These are phyloP conservation scores for Lissocephala sabroskyi DNA, from an alignment of 2,888 invertebrate species.

Conservation along the genomic window DNA sequence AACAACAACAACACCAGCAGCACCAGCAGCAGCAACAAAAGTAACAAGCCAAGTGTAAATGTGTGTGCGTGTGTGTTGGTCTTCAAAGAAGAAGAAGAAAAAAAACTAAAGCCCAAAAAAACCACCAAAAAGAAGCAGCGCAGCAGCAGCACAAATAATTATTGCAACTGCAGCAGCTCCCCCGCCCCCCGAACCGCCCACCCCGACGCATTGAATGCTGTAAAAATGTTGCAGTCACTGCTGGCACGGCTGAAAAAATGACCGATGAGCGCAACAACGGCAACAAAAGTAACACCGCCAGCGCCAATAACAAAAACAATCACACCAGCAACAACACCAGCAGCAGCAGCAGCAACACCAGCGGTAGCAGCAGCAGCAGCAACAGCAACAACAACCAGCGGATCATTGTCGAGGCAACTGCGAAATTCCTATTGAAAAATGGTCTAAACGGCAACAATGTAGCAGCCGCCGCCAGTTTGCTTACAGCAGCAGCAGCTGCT, in stretches of 20 bases:
- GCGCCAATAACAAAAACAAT: constrained; percentile 26
- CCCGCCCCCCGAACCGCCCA: no score
- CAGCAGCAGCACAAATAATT: constrained; percentile 18
- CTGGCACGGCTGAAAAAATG: constrained; percentile 80
- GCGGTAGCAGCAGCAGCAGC: constrained; percentile 21
- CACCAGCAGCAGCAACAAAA: constrained; percentile 18
- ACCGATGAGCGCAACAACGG: constrained; percentile 74
- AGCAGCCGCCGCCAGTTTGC: constrained; percentile 42
- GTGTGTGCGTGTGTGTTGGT: constrained; percentile 1
- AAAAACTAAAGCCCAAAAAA: constrained; percentile 1
- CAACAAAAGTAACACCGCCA: constrained; percentile 75
- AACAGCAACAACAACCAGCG: constrained; percentile 34
- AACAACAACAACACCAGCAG: not conserved
- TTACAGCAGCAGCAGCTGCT: constrained; percentile 51
- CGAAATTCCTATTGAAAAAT: constrained; percentile 66
- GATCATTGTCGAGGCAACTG: constrained; percentile 61
- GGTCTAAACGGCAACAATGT: constrained; percentile 60
- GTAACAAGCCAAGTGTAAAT: no score
- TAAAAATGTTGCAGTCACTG: constrained; percentile 68
- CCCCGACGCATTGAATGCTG: no score
- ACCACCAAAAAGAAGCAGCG: constrained; percentile 15
- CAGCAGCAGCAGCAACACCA: constrained; percentile 17
- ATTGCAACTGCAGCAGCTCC: constrained; percentile 44
- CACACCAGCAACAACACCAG: constrained; percentile 22
- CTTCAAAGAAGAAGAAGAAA: constrained; percentile 8